phyloP scores from a whole-genome alignment of 2,797 vertebrate genomes.

The Choloepus didactylus region DNA sequence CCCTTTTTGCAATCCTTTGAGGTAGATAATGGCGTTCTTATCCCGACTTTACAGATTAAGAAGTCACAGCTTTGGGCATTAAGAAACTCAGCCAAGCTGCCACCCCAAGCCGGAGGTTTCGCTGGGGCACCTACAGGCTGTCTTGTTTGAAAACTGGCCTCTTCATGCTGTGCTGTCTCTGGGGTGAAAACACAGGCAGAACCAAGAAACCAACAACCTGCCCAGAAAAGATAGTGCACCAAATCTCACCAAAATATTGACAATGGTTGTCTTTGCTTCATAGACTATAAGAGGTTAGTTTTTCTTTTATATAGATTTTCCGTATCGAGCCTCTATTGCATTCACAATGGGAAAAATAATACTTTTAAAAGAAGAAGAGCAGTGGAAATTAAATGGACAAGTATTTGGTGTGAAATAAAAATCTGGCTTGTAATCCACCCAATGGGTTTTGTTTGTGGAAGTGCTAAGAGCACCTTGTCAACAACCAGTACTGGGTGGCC shows the following conservation, averaged over 20 bases:
- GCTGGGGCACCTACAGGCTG: not conserved
- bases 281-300: not conserved
- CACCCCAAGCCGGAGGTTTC: too few species aligned
- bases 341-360: not conserved
- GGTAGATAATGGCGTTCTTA: not conserved
- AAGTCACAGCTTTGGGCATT: not conserved
- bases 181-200: not conserved
- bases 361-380: not conserved
- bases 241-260: not conserved
- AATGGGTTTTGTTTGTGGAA: not conserved
- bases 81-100: not conserved
- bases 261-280: not conserved
- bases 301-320: not conserved
- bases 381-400: not conserved
- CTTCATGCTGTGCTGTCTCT: rapidly evolving
- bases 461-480: too few species aligned
- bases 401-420: not conserved
- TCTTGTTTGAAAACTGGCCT: rapidly evolving
- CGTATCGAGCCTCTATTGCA: not conserved
- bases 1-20: not conserved
- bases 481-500: not conserved
- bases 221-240: not conserved
- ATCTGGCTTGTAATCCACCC: not conserved
- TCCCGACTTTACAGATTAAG: not conserved
- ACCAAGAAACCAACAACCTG: not conserved